Conservation (phyloP, 1,140 invertebrate genomes). For the Lethocerus indicus region DNA sequence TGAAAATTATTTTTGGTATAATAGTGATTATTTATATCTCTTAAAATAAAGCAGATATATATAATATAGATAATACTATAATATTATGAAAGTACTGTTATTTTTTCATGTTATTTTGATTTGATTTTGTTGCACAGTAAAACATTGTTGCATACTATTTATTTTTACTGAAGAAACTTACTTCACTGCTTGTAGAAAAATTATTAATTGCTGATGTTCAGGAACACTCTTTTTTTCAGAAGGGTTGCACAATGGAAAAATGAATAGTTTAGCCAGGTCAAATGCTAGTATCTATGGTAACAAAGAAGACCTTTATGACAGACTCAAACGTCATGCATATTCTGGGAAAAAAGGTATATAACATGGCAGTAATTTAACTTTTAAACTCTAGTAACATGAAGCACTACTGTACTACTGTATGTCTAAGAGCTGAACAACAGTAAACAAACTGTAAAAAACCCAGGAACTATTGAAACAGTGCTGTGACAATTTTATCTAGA, state of each 20-base stretch:
- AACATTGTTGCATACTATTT: no score
- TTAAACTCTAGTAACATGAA: slow-evolving; percentile 1
- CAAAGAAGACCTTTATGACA: slow-evolving; percentile 89
- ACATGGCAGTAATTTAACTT: neutral
- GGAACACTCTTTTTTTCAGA: slow-evolving; percentile 31
- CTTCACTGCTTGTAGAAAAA: no score
- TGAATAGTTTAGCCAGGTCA: slow-evolving; percentile 78
- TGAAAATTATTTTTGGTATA: no score
- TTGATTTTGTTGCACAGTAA: no score
- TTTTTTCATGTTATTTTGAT: no score
- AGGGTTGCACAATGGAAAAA: slow-evolving; percentile 63
- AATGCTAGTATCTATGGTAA: slow-evolving; percentile 89
- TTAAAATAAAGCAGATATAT: no score
- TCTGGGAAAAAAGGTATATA: slow-evolving; percentile 81
- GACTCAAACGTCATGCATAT: slow-evolving; percentile 87
- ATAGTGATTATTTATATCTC: no score
- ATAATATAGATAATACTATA: no score
- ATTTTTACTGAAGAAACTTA: no score
- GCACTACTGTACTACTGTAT: slow-evolving; percentile 1
- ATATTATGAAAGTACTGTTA: no score
- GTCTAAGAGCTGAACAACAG: neutral
- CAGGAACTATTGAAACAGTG: slow-evolving; percentile 6
- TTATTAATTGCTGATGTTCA: no score
- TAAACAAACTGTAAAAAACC: neutral
- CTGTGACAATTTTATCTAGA: slow-evolving; percentile 4